Conservation (phyloP, 2,797 vertebrate genomes). For the Chelmon rostratus region DNA sequence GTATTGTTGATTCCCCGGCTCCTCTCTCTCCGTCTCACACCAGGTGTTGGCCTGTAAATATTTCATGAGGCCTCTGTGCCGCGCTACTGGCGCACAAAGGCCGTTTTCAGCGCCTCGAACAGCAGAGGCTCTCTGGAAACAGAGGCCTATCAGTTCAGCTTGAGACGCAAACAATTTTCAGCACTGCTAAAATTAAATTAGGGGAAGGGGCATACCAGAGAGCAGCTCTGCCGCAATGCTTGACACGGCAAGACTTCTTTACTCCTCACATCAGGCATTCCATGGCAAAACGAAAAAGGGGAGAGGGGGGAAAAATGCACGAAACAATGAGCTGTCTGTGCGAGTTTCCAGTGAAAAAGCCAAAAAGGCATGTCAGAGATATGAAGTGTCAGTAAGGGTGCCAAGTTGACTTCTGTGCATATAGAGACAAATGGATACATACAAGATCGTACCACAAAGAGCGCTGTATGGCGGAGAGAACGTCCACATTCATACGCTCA, state of each 20-base stretch:
- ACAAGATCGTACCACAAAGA: conserved; percentile 66
- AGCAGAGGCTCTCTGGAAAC: conserved; percentile 72
- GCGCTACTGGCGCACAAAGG: conserved; percentile 75
- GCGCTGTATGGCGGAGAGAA: conserved; percentile 49
- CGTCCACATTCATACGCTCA: conserved; percentile 45
- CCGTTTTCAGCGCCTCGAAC: conserved; percentile 68
- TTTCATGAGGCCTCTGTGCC: conserved; percentile 80
- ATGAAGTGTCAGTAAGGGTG: conserved; percentile 62
- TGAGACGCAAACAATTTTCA: conserved; percentile 77
- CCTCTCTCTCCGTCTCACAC: conserved; percentile 57
- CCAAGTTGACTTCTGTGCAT: conserved; percentile 64
- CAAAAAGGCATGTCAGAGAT: conserved; percentile 64
- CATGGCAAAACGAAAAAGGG: conserved; percentile 66
- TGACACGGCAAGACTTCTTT: conserved; percentile 70
- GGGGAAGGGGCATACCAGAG: conserved; percentile 68
- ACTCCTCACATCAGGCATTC: conserved; percentile 78
- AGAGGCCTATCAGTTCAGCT: conserved; percentile 81
- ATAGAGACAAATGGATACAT: conserved; percentile 61
- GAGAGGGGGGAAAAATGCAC: conserved; percentile 37
- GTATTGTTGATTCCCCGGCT: conserved; percentile 56
- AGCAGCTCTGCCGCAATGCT: conserved; percentile 64
- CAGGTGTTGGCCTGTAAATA: conserved; percentile 85
- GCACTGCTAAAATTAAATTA: conserved; percentile 85
- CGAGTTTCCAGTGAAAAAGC: conserved; percentile 53
- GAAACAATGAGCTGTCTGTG: conserved; percentile 82